Evolutionary conservation across 1,140 invertebrate species (phyloP).

Genomic region (Cecropterus lyciades): DNA sequence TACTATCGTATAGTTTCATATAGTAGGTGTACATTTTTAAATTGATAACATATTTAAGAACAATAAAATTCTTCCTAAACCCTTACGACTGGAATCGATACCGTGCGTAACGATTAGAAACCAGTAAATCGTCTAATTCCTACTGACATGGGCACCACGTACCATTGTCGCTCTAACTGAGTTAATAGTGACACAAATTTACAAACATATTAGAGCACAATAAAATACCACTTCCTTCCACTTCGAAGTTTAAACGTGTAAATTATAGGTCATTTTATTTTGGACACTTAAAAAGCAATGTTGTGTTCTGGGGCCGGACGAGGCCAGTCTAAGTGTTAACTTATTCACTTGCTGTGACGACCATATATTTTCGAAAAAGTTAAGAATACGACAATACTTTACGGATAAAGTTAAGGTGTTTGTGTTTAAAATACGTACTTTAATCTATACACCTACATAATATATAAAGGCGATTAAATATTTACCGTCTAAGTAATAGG

Average conservation of each 20-base stretch:
- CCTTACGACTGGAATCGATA: too few relatives aligned
- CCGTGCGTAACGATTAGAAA: not conserved
- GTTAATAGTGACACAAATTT: constrained; percentile 42
- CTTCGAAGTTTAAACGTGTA: constrained; percentile 74
- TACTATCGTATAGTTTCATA: too few relatives aligned
- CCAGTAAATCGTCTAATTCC: not conserved
- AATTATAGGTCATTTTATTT: constrained; percentile 74
- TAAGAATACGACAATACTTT: constrained; percentile 8
- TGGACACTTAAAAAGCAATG: constrained; percentile 73
- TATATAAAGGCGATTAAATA: too few relatives aligned
- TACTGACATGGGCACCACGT: not conserved
- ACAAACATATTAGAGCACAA: constrained; percentile 52
- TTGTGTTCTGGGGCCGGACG: constrained; percentile 64
- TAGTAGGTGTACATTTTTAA: too few relatives aligned
- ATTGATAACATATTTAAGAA: too few relatives aligned
- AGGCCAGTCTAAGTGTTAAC: constrained; percentile 50
- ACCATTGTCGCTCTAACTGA: constrained; percentile 34
- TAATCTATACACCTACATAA: too few relatives aligned
- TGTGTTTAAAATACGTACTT: too few relatives aligned
- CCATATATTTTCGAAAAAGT: constrained; percentile 20
- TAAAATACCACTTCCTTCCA: constrained; percentile 71
- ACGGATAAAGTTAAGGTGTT: too few relatives aligned
- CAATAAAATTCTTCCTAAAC: too few relatives aligned
- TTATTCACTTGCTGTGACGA: constrained; percentile 40
- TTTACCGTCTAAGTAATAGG: too few relatives aligned